Evolutionary conservation across 2,797 vertebrate genomes (phyloP).

Genomic region (Alcedo atthis): DNA sequence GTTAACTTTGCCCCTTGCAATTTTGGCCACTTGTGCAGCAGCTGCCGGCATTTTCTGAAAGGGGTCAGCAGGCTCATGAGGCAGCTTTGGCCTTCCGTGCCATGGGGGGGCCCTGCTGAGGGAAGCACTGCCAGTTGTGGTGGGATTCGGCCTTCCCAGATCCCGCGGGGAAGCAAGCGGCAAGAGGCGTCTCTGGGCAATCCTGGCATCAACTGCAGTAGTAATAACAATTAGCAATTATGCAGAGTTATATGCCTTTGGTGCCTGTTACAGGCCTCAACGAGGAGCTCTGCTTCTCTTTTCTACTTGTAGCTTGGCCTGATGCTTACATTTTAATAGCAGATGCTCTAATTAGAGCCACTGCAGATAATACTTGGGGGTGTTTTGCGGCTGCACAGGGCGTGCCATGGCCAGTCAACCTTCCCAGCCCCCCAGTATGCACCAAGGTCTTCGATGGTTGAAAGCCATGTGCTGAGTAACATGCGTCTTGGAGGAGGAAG

Average conservation of each 20-base stretch:
- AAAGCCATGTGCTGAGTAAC: neutral
- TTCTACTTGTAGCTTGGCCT: slow-evolving; percentile 50
- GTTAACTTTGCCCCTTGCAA: neutral
- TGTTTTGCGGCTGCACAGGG: neutral
- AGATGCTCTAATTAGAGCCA: slow-evolving; percentile 39
- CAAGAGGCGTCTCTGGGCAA: slow-evolving; percentile 3
- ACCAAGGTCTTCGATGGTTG: neutral
- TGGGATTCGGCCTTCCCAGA: neutral
- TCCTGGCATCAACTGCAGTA: slow-evolving; percentile 26
- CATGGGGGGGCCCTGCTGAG: rapidly evolving
- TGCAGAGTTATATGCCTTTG: slow-evolving; percentile 32
- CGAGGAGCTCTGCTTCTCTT: slow-evolving; percentile 31
- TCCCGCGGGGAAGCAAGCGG: neutral
- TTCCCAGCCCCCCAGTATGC: neutral
- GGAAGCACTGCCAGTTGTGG: rapidly evolving
- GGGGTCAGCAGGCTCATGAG: rapidly evolving
- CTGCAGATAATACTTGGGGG: neutral
- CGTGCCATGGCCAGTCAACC: neutral
- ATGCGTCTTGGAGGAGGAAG: neutral
- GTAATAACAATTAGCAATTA: slow-evolving; percentile 53
- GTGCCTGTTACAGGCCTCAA: slow-evolving; percentile 28
- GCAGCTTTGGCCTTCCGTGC: rapidly evolving
- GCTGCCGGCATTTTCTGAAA: neutral
- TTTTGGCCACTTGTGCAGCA: rapidly evolving
- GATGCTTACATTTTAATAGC: slow-evolving; percentile 35